phyloP scores from a whole-genome alignment of 2,113 vertebrate genomes.

The Pseudopodoces humilis region DNA sequence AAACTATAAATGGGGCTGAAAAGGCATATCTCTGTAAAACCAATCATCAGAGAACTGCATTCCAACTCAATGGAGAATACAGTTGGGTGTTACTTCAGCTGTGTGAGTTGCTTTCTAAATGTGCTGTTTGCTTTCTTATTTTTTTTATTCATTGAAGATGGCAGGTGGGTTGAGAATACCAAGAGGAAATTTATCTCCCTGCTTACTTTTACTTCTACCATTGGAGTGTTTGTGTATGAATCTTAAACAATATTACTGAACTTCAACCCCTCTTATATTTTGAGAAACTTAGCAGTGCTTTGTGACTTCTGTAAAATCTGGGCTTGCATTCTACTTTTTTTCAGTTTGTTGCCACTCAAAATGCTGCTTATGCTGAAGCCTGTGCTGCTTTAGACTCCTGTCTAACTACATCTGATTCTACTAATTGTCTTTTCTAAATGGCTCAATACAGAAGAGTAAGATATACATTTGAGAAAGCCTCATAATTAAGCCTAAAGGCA shows the following conservation, averaged over 20 bases:
- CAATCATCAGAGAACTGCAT: background rate
- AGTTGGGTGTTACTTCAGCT: background rate
- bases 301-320: background rate
- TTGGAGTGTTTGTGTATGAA: background rate
- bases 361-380: background rate
- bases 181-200: background rate
- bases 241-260: background rate
- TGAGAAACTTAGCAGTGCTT: background rate
- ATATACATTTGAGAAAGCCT: background rate
- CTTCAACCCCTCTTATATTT: background rate
- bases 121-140: background rate
- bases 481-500: background rate
- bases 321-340: background rate
- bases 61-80: rapidly evolving
- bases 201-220: background rate
- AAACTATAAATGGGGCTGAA: background rate
- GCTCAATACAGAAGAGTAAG: background rate
- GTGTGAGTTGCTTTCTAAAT: background rate
- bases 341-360: background rate
- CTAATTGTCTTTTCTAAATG: background rate
- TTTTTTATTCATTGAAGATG: background rate
- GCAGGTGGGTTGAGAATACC: background rate
- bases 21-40: background rate
- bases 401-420: background rate
- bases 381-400: background rate